phyloP scores from a whole-genome alignment of 2,888 invertebrate species.

The Calliscelio sp. region DNA sequence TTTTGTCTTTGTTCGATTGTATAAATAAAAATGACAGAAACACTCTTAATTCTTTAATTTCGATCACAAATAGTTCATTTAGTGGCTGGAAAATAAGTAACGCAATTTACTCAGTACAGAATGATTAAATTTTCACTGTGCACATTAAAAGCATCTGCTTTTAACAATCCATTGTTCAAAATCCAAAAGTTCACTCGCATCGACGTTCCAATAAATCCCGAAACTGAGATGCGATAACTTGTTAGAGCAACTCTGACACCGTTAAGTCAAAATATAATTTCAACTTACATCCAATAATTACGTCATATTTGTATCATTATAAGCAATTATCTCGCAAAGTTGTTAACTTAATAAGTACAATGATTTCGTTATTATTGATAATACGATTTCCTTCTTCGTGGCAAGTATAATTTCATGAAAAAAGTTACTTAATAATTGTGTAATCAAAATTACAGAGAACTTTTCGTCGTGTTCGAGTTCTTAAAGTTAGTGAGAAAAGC shows the following conservation, averaged over 20 bases:
- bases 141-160: slow-evolving; percentile 40
- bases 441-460: slow-evolving; percentile 49
- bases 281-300: slow-evolving; percentile 50
- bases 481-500: slow-evolving; percentile 56
- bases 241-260: slow-evolving; percentile 37
- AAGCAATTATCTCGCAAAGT: slow-evolving; percentile 45
- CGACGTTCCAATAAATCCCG: slow-evolving; percentile 29
- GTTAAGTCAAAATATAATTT: slow-evolving; percentile 38
- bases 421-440: slow-evolving; percentile 64
- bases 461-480: slow-evolving; percentile 46
- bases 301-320: slow-evolving; percentile 48
- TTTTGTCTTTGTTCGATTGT: too few relatives aligned
- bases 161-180: slow-evolving; percentile 44
- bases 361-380: slow-evolving; percentile 55
- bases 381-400: slow-evolving; percentile 45
- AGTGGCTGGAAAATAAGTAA: slow-evolving; percentile 22
- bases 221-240: slow-evolving; percentile 26
- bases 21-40: too few relatives aligned
- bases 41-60: too few relatives aligned
- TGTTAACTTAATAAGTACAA: slow-evolving; percentile 42
- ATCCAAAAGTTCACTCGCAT: slow-evolving; percentile 14
- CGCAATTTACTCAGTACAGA: slow-evolving; percentile 17
- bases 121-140: slow-evolving; percentile 36
- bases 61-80: too few relatives aligned
- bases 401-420: slow-evolving; percentile 49